Conservation (phyloP, 23 tunicate species). For the Halocynthia aurantium region DNA sequence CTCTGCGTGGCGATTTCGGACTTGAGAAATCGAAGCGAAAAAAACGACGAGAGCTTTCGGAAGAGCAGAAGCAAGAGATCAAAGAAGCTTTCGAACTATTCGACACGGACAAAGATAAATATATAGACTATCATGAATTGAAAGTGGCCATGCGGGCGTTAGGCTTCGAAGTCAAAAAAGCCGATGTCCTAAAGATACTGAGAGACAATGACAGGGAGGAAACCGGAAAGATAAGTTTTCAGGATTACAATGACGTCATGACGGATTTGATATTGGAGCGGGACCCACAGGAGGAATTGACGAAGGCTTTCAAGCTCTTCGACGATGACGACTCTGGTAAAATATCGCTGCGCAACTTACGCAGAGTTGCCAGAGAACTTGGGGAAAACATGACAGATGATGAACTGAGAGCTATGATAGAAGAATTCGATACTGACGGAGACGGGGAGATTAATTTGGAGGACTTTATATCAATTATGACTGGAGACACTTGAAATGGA, state of each 20-base stretch:
- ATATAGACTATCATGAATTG: constrained; percentile 87
- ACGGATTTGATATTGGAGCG: constrained; percentile 87
- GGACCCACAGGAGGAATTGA: constrained; percentile 88
- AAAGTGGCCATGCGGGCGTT: constrained; percentile 94
- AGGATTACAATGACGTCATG: constrained; percentile 94
- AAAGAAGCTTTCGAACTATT: constrained; percentile 98
- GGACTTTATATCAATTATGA: constrained; percentile 85
- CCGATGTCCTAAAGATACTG: constrained; percentile 78
- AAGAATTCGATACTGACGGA: constrained; percentile 95
- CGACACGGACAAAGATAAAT: constrained; percentile 90
- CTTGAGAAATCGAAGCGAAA: constrained; percentile 68
- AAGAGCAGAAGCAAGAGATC: constrained; percentile 95
- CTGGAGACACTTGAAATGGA: constrained; percentile 68
- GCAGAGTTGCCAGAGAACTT: constrained; percentile 90
- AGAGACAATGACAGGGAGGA: constrained; percentile 88
- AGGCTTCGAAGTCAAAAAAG: constrained; percentile 96
- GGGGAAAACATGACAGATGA: constrained; percentile 94
- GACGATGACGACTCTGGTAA: constrained; percentile 98
- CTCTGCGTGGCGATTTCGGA: constrained; percentile 67
- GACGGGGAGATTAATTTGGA: constrained; percentile 93
- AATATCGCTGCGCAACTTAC: constrained; percentile 86
- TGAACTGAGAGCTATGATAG: constrained; percentile 95
- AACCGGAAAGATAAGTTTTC: constrained; percentile 76
- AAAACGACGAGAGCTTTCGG: constrained; percentile 81
- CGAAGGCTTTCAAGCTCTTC: constrained; percentile 88